phyloP scores from a whole-genome alignment of 2,888 invertebrate species.

The Noctua janthe region DNA sequence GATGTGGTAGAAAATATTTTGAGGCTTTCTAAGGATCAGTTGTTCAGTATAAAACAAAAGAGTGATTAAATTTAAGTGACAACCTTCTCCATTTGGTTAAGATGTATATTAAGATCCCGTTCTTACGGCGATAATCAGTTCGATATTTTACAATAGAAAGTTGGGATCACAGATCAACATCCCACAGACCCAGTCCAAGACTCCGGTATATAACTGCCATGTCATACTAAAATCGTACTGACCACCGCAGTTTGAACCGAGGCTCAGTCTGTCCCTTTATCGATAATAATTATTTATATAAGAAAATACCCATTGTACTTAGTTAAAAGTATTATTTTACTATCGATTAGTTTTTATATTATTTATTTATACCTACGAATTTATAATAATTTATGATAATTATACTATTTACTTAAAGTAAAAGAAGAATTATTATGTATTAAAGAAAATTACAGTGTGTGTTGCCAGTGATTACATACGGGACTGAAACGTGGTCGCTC shows the following conservation, averaged over 20 bases:
- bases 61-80: not conserved
- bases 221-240: not conserved
- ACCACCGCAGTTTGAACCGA: not conserved
- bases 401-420: slow-evolving; percentile 8
- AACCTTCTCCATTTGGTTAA: not conserved
- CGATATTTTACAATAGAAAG: not conserved
- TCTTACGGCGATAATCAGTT: not conserved
- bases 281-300: not conserved
- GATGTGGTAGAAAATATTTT: slow-evolving; percentile 1
- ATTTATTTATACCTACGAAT: slow-evolving; percentile 19
- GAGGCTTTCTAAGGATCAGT: slow-evolving; percentile 7
- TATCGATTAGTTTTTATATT: slow-evolving; percentile 24
- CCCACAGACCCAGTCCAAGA: too few relatives aligned
- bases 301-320: slow-evolving; percentile 9
- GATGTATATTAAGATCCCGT: not conserved
- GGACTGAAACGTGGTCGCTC: too few relatives aligned
- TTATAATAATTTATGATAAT: slow-evolving; percentile 36
- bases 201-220: not conserved
- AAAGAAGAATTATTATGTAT: slow-evolving; percentile 23
- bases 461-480: too few relatives aligned
- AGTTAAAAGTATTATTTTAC: slow-evolving; percentile 45
- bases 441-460: slow-evolving; percentile 5
- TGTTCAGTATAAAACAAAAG: not conserved
- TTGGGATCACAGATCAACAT: slow-evolving; percentile 10
- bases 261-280: not conserved